These are phyloP conservation scores for Lathamus discolor DNA, from an alignment of 2,113 vertebrate species.

Conservation along the genomic window DNA sequence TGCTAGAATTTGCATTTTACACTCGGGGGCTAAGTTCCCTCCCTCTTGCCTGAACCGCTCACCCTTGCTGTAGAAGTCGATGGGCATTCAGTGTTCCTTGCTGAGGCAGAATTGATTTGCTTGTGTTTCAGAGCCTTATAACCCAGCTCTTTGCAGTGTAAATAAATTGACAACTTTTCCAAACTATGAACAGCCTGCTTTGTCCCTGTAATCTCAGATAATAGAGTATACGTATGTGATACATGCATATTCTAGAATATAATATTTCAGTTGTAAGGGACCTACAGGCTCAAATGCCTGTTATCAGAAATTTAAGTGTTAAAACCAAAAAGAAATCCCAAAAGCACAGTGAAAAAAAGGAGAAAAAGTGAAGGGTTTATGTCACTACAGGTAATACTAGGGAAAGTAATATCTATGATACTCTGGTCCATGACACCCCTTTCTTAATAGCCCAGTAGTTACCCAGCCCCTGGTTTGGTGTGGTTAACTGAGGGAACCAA, in stretches of 20 bases:
- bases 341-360: accelerated
- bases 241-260: background rate
- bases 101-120: slow-evolving; percentile 34
- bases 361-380: background rate
- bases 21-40: background rate
- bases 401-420: background rate
- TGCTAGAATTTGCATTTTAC: slow-evolving; percentile 28
- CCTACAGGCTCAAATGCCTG: background rate
- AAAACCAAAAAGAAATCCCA: background rate
- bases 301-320: background rate
- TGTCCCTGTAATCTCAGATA: background rate
- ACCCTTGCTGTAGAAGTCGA: slow-evolving; percentile 42
- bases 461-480: background rate
- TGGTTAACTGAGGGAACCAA: background rate
- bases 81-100: background rate
- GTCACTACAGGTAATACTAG: background rate
- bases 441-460: background rate
- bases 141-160: background rate
- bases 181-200: background rate
- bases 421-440: background rate
- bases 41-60: background rate
- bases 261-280: background rate
- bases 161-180: slow-evolving; percentile 25
- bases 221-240: background rate
- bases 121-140: background rate